Conservation (phyloP, 2,113 vertebrate genomes). For the Eonycteris spelaea region DNA sequence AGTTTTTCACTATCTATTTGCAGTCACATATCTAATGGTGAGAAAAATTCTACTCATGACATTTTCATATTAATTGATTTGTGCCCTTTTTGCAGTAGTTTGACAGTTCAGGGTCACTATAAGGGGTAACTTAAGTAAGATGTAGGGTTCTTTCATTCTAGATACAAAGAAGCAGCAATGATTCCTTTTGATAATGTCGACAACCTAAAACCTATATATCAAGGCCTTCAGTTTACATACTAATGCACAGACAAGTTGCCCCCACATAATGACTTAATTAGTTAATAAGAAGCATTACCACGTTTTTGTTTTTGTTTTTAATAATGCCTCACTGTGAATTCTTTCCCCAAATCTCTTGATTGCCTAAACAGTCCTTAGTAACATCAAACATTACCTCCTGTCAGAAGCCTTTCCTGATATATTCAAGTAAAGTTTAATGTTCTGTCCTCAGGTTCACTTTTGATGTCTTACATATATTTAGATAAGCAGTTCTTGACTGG, state of each 20-base stretch:
- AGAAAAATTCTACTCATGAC: background rate
- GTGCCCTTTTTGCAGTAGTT: background rate
- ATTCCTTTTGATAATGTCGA: background rate
- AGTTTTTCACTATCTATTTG: background rate
- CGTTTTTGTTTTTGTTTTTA: background rate
- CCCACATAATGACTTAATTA: background rate
- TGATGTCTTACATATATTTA: background rate
- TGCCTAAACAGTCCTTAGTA: background rate
- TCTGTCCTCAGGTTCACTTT: background rate
- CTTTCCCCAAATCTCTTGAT: background rate
- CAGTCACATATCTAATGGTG: background rate
- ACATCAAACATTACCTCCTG: background rate
- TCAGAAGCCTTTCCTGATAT: background rate
- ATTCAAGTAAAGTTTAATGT: background rate
- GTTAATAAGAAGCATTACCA: background rate
- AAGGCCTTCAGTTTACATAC: background rate
- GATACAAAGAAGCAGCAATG: background rate
- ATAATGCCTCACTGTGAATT: background rate
- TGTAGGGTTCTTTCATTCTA: background rate
- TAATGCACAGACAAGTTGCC: background rate
- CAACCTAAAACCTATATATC: background rate
- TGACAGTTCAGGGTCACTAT: background rate
- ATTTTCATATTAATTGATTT: slow-evolving; percentile 5
- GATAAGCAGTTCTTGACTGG: background rate
- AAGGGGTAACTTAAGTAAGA: background rate